phyloP scores from a whole-genome alignment of 2,113 vertebrate species.

The Cranoglanis bouderius region DNA sequence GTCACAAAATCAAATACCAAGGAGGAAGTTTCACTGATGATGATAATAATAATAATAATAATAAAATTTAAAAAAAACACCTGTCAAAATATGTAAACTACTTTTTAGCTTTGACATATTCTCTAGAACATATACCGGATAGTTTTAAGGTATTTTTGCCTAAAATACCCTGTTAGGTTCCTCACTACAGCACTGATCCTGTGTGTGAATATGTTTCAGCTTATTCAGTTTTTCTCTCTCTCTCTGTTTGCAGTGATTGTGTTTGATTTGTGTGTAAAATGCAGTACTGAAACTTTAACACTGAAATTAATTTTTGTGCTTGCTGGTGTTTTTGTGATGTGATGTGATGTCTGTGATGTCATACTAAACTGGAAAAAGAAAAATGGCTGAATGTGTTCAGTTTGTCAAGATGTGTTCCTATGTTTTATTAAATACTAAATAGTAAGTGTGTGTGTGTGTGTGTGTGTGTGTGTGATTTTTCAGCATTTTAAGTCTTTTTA shows the following conservation, averaged over 20 bases:
- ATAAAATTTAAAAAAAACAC: too few species aligned
- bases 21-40: too few species aligned
- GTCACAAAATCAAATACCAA: neutral
- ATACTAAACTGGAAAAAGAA: neutral
- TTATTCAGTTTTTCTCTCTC: neutral
- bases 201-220: too few species aligned
- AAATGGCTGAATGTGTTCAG: neutral
- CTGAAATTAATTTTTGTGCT: neutral
- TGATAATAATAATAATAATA: too few species aligned
- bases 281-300: neutral
- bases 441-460: neutral
- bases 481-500: too few species aligned
- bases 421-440: neutral
- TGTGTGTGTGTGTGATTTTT: neutral
- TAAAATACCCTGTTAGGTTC: too few species aligned
- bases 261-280: neutral
- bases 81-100: too few species aligned
- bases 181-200: too few species aligned
- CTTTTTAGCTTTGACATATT: too few species aligned
- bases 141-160: too few species aligned
- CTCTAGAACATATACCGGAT: too few species aligned
- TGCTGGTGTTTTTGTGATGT: neutral
- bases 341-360: neutral
- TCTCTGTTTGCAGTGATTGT: neutral
- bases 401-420: neutral